Conservation (phyloP, 2,797 vertebrate genomes). For the Agapornis canus region DNA sequence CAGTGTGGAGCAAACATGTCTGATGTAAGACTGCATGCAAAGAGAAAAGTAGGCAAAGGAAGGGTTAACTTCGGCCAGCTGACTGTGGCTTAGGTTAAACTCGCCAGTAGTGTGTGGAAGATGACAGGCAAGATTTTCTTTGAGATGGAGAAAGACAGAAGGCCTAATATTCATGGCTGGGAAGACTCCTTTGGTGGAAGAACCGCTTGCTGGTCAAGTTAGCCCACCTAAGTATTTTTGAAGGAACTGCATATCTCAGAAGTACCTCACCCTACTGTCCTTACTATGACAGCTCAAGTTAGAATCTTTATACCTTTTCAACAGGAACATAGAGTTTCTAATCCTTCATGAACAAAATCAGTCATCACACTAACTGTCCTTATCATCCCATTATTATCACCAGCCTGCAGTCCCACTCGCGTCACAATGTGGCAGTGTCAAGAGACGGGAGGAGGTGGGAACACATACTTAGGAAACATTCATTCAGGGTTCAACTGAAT, state of each 20-base stretch:
- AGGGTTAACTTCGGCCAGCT: neutral
- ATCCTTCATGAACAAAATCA: neutral
- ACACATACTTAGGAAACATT: neutral
- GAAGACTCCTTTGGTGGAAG: neutral
- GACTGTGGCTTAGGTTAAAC: neutral
- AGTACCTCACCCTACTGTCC: neutral
- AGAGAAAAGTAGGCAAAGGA: neutral
- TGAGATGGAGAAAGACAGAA: neutral
- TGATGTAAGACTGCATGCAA: neutral
- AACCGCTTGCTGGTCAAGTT: neutral
- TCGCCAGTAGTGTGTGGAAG: neutral
- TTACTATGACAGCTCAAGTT: neutral
- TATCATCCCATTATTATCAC: neutral
- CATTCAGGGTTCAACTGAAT: neutral
- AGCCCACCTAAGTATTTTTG: neutral
- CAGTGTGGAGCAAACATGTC: rapidly evolving
- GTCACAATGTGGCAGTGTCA: neutral
- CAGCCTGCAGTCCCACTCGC: neutral
- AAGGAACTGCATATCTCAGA: neutral
- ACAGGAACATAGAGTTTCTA: neutral
- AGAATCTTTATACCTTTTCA: neutral
- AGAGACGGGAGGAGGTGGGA: neutral
- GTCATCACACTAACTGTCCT: neutral
- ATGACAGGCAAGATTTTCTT: neutral
- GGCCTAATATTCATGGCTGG: neutral